phyloP scores from a whole-genome alignment of 2,797 vertebrate species.

The Phataginus tricuspis region DNA sequence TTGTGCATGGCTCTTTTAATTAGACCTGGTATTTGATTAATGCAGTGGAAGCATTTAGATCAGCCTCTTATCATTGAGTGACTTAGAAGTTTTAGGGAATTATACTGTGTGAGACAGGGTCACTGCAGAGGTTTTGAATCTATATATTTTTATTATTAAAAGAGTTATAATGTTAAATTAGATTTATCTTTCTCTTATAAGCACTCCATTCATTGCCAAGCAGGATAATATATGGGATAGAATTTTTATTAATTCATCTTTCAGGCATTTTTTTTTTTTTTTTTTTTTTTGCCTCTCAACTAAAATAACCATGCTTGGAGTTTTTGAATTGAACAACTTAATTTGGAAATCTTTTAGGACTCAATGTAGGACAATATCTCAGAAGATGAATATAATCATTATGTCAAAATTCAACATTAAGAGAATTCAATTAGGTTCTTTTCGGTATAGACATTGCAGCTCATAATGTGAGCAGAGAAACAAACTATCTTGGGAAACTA shows the following conservation, averaged over 20 bases:
- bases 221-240: constrained; percentile 52
- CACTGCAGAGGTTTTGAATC: constrained; percentile 88
- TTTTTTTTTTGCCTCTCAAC: constrained; percentile 19
- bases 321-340: constrained; percentile 55
- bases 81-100: constrained; percentile 96
- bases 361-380: constrained; percentile 26
- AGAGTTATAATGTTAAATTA: constrained; percentile 78
- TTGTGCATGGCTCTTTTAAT: constrained; percentile 99
- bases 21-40: constrained; percentile 99
- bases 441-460: not conserved
- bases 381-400: constrained; percentile 44
- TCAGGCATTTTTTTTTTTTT: constrained; percentile 53
- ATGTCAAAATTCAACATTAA: constrained; percentile 47
- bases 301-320: constrained; percentile 32
- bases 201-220: constrained; percentile 72
- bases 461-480: not conserved
- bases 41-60: constrained; percentile 97
- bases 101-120: constrained; percentile 94
- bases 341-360: constrained; percentile 48
- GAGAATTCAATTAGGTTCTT: constrained; percentile 34
- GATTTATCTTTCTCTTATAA: constrained; percentile 76
- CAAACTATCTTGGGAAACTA: not conserved
- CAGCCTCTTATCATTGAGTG: constrained; percentile 98
- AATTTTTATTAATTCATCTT: constrained; percentile 72
- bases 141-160: constrained; percentile 80